These are phyloP conservation scores for Characodon lateralis DNA, from an alignment of 2,797 vertebrate genomes.

Conservation along the genomic window DNA sequence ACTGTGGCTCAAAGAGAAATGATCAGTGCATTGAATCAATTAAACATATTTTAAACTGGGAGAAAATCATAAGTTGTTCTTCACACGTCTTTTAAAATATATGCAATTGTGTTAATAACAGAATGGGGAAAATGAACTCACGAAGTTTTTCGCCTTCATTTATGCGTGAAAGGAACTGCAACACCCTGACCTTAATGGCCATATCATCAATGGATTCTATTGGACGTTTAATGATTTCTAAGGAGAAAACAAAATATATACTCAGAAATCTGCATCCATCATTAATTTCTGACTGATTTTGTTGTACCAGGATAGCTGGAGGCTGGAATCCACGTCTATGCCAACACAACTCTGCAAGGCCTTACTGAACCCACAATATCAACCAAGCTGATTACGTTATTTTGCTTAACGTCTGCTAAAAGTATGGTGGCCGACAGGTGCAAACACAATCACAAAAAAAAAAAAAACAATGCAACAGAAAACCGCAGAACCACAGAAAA, in stretches of 20 bases:
- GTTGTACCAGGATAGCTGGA: too few relatives aligned
- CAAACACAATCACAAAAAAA: too few relatives aligned
- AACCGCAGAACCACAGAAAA: too few relatives aligned
- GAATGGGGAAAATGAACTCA: slow-evolving; percentile 40
- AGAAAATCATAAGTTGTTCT: not conserved
- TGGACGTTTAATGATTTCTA: slow-evolving; percentile 71
- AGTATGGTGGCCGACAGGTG: too few relatives aligned
- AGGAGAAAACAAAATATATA: slow-evolving; percentile 1
- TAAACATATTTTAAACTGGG: not conserved
- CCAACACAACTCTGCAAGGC: too few relatives aligned
- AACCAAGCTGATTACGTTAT: too few relatives aligned
- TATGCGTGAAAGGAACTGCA: slow-evolving; percentile 77
- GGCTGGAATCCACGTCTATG: too few relatives aligned
- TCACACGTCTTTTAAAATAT: not conserved
- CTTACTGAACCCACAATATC: too few relatives aligned
- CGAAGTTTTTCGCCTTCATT: slow-evolving; percentile 73
- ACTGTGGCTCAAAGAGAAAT: not conserved
- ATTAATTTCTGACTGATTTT: not conserved
- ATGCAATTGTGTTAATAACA: not conserved
- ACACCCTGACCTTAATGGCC: slow-evolving; percentile 54
- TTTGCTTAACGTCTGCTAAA: too few relatives aligned
- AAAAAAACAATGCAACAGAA: too few relatives aligned
- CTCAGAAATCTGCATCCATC: not conserved
- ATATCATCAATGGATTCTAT: slow-evolving; percentile 39
- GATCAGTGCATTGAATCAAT: not conserved